Evolutionary conservation across 2,888 invertebrate genomes (phyloP), one percentile per base, ranked within the genome.

Genomic region (Plusia festucae): DNA sequence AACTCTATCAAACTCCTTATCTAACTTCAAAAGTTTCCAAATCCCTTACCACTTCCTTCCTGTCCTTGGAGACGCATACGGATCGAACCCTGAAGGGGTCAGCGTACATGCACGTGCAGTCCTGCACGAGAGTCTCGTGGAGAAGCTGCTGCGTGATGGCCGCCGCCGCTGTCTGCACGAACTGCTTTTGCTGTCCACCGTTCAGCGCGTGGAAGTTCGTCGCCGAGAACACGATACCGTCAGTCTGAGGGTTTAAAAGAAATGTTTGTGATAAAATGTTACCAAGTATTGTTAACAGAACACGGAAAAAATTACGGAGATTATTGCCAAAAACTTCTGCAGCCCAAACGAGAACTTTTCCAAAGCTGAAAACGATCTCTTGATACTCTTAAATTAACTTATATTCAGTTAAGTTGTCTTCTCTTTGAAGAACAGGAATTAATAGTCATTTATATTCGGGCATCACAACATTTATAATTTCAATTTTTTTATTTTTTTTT

Each of bases 141-240:
- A 91, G 76, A 73, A 96, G 68, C 51, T 89, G 85, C 61, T 93
- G 90, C 44, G 87, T 86, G 79, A 96, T 92, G 73, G 93, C 92
- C 49, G 89, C 85, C 1, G 95, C 87, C 0, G 96, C 95, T 0
- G 96, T 93, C 81, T 96, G 95, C 27, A 96, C 75, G 91, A 95
- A 97, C 88, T 96, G 96, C 87, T 96, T 96, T 90, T 95, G 96
- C 73, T 96, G 95, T 13, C 92, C 95, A 0, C 95, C 90, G 82
- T 96, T 95, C 62, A 95, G 89, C 0, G 90, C 90, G 60, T 92
- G 70, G 95, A 96, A 97, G 89, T 96, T 96, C 69, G 93, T 93
- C 2, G 96, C 90, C 8, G 96, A 96, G 91, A 97, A 97, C 11
- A 97, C 95, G 15, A 96, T 95, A 20, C 97, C 97, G 58, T 95